Evolutionary conservation across 2,113 vertebrate species (phyloP).

Genomic region (Trematocara stigmaticum): DNA sequence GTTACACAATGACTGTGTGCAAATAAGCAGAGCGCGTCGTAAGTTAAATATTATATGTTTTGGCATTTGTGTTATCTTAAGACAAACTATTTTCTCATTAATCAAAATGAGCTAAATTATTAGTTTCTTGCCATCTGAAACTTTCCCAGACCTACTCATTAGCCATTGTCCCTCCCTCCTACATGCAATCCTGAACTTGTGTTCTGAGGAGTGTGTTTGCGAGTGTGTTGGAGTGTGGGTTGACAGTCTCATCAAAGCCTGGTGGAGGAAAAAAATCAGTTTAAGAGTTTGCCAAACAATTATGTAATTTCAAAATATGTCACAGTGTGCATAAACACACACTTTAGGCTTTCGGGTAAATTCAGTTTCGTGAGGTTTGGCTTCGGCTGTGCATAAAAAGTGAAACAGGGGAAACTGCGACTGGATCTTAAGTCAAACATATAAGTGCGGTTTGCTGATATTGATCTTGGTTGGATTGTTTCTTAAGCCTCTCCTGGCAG

Average conservation of each 20-base stretch:
- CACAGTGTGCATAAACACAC: slow-evolving; percentile 32
- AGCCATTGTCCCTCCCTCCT: slow-evolving; percentile 10
- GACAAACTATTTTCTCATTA: slow-evolving; percentile 1
- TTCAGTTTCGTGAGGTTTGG: slow-evolving; percentile 60
- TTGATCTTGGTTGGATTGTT: slow-evolving; percentile 68
- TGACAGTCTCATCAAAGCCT: slow-evolving; percentile 44
- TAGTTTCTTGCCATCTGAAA: slow-evolving; percentile 12
- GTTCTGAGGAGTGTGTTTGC: neutral
- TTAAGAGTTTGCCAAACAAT: slow-evolving; percentile 60
- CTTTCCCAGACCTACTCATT: slow-evolving; percentile 14
- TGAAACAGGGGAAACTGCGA: slow-evolving; percentile 44
- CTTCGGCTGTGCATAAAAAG: slow-evolving; percentile 34
- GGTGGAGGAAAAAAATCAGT: slow-evolving; percentile 25
- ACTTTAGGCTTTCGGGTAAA: slow-evolving; percentile 51
- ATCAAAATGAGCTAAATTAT: slow-evolving; percentile 17
- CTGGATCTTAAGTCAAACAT: slow-evolving; percentile 66
- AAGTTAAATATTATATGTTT: slow-evolving; percentile 1
- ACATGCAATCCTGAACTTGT: slow-evolving; percentile 23
- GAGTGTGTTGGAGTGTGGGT: slow-evolving; percentile 11
- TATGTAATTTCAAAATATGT: slow-evolving; percentile 58
- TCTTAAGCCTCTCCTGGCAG: slow-evolving; percentile 67
- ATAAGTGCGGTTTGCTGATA: slow-evolving; percentile 68
- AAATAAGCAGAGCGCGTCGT: neutral
- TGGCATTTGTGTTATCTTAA: neutral
- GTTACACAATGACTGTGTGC: neutral